Percentiles rank a stretch among this genome's conserved stretches.
These are phyloP conservation scores for Egretta garzetta DNA, from an alignment of 2,113 vertebrate species.

Conservation along the genomic window DNA sequence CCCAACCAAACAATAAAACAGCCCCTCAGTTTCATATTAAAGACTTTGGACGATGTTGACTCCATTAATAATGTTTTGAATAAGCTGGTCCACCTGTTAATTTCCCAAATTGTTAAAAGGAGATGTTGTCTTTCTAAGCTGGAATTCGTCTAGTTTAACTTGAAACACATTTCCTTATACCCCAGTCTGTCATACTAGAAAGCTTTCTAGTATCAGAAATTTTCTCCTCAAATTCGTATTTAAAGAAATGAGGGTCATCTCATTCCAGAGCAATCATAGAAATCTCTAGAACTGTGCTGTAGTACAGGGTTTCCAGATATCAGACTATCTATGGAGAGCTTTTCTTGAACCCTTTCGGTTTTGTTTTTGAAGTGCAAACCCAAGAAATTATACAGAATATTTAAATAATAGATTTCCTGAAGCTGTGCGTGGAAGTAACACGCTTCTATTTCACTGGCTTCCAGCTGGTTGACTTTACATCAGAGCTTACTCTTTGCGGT, in stretches of 20 bases:
- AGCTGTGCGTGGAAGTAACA: neutral
- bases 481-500: neutral
- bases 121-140: neutral
- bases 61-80: neutral
- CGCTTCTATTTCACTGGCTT: neutral
- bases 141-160: neutral
- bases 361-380: neutral
- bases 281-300: neutral
- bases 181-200: neutral
- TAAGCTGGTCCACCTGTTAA: neutral
- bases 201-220: neutral
- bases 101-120: neutral
- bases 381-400: neutral
- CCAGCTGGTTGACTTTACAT: neutral
- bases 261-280: neutral
- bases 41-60: neutral
- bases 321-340: neutral
- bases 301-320: neutral
- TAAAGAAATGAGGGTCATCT: neutral
- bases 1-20: neutral
- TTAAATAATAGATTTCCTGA: slow-evolving; percentile 4
- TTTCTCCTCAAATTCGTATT: neutral
- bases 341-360: neutral
- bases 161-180: neutral
- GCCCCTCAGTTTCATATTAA: neutral